A percentile compares a stretch with the other conserved stretches of the same genome.
These are phyloP conservation scores for Catharus bicknelli DNA, from an alignment of 2,113 vertebrate genomes.

Conservation along the genomic window DNA sequence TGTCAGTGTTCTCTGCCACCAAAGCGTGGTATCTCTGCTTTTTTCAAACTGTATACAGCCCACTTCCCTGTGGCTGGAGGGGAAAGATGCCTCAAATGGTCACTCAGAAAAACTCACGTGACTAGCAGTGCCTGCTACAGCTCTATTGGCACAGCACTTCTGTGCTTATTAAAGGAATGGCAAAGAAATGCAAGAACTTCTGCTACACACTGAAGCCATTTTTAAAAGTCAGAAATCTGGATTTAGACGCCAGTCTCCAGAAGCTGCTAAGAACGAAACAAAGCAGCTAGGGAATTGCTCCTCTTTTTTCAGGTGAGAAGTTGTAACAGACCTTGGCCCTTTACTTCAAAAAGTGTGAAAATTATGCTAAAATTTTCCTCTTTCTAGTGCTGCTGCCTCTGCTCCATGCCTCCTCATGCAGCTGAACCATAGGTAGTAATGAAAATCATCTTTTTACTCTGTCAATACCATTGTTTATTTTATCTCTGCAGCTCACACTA, in stretches of 20 bases:
- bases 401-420: background rate
- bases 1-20: background rate
- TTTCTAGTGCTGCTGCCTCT: background rate
- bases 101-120: background rate
- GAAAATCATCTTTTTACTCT: constrained; percentile 35
- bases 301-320: background rate
- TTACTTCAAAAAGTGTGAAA: background rate
- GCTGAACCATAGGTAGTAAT: background rate
- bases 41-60: background rate
- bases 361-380: background rate
- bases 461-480: constrained; percentile 35
- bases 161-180: background rate
- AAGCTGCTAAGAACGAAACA: constrained; percentile 1
- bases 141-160: background rate
- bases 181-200: background rate
- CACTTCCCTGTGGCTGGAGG: background rate
- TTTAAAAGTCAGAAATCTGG: background rate
- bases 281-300: background rate
- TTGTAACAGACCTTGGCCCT: background rate
- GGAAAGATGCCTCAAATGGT: background rate
- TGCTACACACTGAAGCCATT: background rate
- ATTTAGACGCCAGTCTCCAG: background rate
- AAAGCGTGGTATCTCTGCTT: fast-evolving
- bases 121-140: background rate
- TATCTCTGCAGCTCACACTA: constrained; percentile 49